A percentile compares a stretch with the other conserved stretches of the same genome.
phyloP scores from a whole-genome alignment of 2,113 vertebrate genomes.

The Nibea coibor region DNA sequence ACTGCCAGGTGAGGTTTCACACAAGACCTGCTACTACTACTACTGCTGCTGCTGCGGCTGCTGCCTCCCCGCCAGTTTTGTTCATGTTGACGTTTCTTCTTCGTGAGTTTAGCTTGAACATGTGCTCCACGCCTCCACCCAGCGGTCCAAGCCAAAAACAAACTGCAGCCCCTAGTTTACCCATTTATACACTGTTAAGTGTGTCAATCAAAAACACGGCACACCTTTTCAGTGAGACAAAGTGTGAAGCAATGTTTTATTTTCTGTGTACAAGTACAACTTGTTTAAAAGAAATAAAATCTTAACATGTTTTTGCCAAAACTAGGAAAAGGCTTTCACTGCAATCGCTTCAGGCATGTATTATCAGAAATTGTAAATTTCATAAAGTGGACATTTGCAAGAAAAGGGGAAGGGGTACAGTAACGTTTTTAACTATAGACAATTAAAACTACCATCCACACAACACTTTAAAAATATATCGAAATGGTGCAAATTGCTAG shows the following conservation, averaged over 20 bases:
- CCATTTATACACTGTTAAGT: too few species aligned
- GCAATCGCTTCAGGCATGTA: constrained; percentile 11
- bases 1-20: fast-evolving
- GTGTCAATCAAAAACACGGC: not conserved
- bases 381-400: constrained; percentile 10
- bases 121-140: not conserved
- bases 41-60: too few species aligned
- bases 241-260: constrained; percentile 81
- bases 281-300: constrained; percentile 78
- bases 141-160: not conserved
- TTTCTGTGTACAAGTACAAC: constrained; percentile 78
- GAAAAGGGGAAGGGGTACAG: constrained; percentile 2
- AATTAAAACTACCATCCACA: constrained; percentile 71
- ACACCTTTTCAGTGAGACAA: constrained; percentile 55
- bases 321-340: not conserved
- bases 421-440: constrained; percentile 51
- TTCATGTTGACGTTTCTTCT: constrained; percentile 34
- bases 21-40: not conserved
- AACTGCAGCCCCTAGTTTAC: not conserved
- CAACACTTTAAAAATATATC: constrained; percentile 63
- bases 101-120: not conserved
- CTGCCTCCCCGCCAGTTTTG: not conserved
- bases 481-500: constrained; percentile 40
- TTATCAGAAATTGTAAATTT: not conserved
- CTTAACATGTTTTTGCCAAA: constrained; percentile 56